Evolutionary conservation across 2,888 invertebrate species (phyloP), one percentile per base, ranked within the genome.

Genomic region (Phrixothrix hirtus): DNA sequence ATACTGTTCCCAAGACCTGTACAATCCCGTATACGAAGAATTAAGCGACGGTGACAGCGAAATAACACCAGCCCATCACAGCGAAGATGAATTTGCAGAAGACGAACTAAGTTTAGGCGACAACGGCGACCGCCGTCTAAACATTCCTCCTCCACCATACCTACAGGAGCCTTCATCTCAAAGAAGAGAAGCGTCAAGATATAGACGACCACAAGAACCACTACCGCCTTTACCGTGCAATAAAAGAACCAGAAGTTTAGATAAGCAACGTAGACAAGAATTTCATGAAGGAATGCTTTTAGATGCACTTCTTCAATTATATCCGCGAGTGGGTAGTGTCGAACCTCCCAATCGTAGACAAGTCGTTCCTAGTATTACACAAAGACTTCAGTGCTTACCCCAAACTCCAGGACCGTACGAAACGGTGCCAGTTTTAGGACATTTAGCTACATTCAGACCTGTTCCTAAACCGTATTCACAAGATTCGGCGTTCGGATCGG

Each of bases 71-170:
- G 85, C 84, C 7, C 79, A 84, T 26, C 85, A 85, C 68, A 89
- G 89, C 68, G 91, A 90, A 69, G 91, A 91, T 67, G 90, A 91
- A 68, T 90, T 91, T 69, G 90, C 90, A 37, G 91, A 90, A 75
- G 91, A 91, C 70, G 91, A 91, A 69, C 79, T 91, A 9, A 87
- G 82, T 57, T 69, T 82, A 59, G 81, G 78, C 1, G 82, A 81
- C 45, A 79, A 73, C 41, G 54, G 59, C 36, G 62, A 61, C 39
- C 61, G 72, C 39, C 60, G 71, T 26, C 58, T 75, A 32, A 71
- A 74, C 58, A 60, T 80, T 75, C 58, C 80, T 74, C 74, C 73
- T 21, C 72, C 72, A 2, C 68, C 72, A 2, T 75, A 72, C 63
- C 65, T 74, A 30, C 62, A 69, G 12, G 68, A 68, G 34, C 60